A percentile compares a stretch with the other conserved stretches of the same genome.
These are phyloP conservation scores for Oxyura jamaicensis DNA, from an alignment of 2,113 vertebrate genomes.

Conservation along the genomic window DNA sequence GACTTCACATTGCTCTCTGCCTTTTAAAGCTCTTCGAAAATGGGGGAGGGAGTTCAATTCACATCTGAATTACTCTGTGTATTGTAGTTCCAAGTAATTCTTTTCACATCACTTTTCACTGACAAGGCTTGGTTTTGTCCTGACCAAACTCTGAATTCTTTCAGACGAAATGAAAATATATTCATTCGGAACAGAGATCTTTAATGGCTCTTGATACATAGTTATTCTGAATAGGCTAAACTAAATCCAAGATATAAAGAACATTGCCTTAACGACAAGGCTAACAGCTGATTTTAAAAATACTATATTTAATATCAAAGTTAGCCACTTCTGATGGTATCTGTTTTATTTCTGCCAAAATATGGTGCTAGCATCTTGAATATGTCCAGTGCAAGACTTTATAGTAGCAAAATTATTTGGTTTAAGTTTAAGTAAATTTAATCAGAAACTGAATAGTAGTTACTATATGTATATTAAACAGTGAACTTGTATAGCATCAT, in stretches of 20 bases:
- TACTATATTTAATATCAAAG: slow-evolving; percentile 57
- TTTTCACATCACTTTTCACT: slow-evolving; percentile 47
- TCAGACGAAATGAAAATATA: slow-evolving; percentile 63
- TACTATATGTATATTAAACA: slow-evolving; percentile 61
- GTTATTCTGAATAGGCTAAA: slow-evolving; percentile 50
- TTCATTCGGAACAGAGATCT: slow-evolving; percentile 61
- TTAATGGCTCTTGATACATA: slow-evolving; percentile 44
- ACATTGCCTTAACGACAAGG: slow-evolving; percentile 44
- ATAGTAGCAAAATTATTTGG: slow-evolving; percentile 82
- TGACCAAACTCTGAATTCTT: slow-evolving; percentile 58
- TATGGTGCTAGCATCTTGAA: slow-evolving; percentile 63
- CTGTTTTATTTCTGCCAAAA: slow-evolving; percentile 56
- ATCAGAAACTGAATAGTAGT: slow-evolving; percentile 72
- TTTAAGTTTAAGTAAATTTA: slow-evolving; percentile 75
- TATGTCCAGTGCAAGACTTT: slow-evolving; percentile 82
- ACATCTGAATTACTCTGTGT: slow-evolving; percentile 52
- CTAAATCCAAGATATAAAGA: slow-evolving; percentile 62
- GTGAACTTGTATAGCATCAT: slow-evolving; percentile 59
- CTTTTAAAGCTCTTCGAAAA: slow-evolving; percentile 78
- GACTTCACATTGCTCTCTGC: slow-evolving; percentile 69
- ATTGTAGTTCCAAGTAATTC: slow-evolving; percentile 42
- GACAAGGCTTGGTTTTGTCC: slow-evolving; percentile 43
- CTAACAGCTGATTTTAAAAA: slow-evolving; percentile 64
- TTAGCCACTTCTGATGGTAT: slow-evolving; percentile 47
- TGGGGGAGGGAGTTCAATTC: slow-evolving; percentile 55